phyloP scores from a whole-genome alignment of 1,140 invertebrate genomes.

The Zelostemma sp. region DNA sequence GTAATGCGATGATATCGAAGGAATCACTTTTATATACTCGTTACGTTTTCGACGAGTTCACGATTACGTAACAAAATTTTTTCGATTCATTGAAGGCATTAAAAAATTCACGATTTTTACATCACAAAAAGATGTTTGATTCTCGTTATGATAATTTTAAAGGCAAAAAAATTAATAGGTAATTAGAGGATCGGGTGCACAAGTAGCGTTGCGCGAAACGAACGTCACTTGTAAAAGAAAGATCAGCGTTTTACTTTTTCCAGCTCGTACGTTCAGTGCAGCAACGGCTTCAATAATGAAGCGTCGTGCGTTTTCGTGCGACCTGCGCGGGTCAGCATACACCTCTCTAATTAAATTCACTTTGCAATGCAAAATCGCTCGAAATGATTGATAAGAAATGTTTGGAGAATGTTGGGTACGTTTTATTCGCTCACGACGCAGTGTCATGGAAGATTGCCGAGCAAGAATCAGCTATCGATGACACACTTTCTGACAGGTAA shows the following conservation, averaged over 20 bases:
- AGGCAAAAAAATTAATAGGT: conserved; percentile 12
- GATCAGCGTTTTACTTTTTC: conserved; percentile 29
- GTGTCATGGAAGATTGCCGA: background rate
- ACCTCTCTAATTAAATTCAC: conserved; percentile 42
- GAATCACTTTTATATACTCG: no score
- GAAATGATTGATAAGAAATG: conserved; percentile 42
- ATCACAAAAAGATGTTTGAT: no score
- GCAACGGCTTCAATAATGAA: conserved; percentile 41
- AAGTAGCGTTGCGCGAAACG: conserved; percentile 33
- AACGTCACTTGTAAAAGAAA: conserved; percentile 20
- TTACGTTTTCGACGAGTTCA: no score
- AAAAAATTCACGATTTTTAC: no score
- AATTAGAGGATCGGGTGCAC: conserved; percentile 42
- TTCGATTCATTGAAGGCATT: no score
- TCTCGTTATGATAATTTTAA: background rate
- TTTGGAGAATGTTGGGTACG: conserved; percentile 22
- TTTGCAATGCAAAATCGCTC: conserved; percentile 40
- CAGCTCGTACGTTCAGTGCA: conserved; percentile 24
- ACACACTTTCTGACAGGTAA: conserved; percentile 1
- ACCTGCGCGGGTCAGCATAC: conserved; percentile 44
- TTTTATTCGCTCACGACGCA: conserved; percentile 26
- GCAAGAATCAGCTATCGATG: background rate
- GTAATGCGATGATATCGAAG: no score
- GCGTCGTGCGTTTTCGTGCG: conserved; percentile 43
- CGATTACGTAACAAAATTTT: no score